Evolutionary conservation across 1,140 invertebrate species (phyloP), one percentile per base, ranked within the genome.

Genomic region (Drepana arcuata): DNA sequence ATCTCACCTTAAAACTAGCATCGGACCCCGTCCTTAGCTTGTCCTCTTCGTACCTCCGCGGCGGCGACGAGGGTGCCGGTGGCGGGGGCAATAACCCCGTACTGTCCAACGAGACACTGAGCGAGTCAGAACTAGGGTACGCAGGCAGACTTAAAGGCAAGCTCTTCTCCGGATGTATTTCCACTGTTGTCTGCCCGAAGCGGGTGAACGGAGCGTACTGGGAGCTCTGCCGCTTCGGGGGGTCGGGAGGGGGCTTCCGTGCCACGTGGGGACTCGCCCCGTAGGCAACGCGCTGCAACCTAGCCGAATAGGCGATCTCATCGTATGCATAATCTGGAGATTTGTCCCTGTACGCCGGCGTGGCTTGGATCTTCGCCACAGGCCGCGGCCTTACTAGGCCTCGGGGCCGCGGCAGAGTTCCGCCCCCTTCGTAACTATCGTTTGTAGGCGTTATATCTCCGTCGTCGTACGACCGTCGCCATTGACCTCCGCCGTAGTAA

Each of bases 391-490:
- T 89, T 7, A 93, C 91, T 2, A 93, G 84, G 7, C 89, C 90
- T 58, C 93, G 87, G 2, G 94, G 95, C 43, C 95, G 88, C 0
- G 95, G 93, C 41, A 94, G 80, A 2, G 92, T 96, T 14, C 94
- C 93, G 3, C 93, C 93, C 11, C 91, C 91, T 62, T 89, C 86
- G 38, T 91, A 88, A 11, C 84, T 85, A 78, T 95, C 93, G 64
- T 95, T 95, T 34, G 93, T 95, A 1, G 93, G 93, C 13, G 93
- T 95, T 27, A 95, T 90, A 71, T 95, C 93, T 11, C 93, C 93
- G 64, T 95, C 93, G 64, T 95, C 94, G 66, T 93, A 95, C 32
- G 92, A 93, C 37, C 93, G 87, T 44, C 94, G 86, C 91, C 93
- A 95, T 41, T 85, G 84, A 4, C 84, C 80, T 26, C 70, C 80